These are phyloP conservation scores for Camponotus vicinus DNA, from an alignment of 1,140 invertebrate species.

Conservation along the genomic window DNA sequence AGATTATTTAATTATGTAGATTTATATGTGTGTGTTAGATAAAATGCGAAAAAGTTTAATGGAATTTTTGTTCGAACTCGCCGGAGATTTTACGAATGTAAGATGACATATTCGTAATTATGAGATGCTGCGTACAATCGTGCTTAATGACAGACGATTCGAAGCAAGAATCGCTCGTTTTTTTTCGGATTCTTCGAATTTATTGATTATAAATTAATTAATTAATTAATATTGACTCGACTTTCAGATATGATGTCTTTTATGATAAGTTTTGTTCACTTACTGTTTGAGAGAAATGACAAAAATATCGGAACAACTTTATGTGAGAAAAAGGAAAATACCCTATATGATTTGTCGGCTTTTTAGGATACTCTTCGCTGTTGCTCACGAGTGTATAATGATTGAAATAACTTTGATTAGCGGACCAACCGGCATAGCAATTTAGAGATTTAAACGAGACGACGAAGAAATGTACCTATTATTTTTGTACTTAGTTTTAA, in stretches of 20 bases:
- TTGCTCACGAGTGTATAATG: constrained; percentile 49
- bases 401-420: constrained; percentile 41
- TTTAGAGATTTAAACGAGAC: constrained; percentile 76
- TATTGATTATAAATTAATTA: constrained; percentile 39
- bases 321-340: background rate
- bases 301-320: background rate
- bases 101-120: constrained; percentile 7
- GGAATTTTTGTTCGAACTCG: background rate
- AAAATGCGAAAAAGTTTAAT: constrained; percentile 27
- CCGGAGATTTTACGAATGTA: background rate
- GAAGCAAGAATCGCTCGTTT: constrained; percentile 16
- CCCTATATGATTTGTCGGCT: background rate
- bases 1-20: constrained; percentile 42
- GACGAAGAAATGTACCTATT: constrained; percentile 83
- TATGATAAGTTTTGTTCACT: constrained; percentile 11
- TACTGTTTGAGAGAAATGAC: constrained; percentile 22
- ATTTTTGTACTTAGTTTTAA: constrained; percentile 85
- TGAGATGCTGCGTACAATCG: constrained; percentile 16
- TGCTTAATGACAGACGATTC: constrained; percentile 19
- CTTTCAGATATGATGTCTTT: constrained; percentile 17
- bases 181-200: background rate
- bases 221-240: constrained; percentile 39
- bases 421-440: constrained; percentile 64
- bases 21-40: background rate
- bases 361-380: constrained; percentile 48